phyloP scores from a whole-genome alignment of 2,797 vertebrate species.

The Enoplosus armatus region DNA sequence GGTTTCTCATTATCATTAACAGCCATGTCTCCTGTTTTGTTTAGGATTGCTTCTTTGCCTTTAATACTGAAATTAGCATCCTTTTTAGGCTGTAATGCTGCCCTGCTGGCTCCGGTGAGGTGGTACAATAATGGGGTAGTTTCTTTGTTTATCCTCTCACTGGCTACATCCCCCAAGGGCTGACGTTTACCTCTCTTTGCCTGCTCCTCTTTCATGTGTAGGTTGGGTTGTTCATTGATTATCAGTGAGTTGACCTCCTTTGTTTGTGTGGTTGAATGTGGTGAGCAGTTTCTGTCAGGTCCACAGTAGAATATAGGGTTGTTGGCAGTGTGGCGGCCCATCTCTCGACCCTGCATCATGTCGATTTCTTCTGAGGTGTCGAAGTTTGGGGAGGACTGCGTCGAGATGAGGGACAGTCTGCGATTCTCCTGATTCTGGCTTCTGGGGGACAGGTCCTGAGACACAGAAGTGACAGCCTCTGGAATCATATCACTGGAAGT shows the following conservation, averaged over 20 bases:
- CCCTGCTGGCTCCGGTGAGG: slow-evolving; percentile 87
- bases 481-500: slow-evolving; percentile 55
- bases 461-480: slow-evolving; percentile 41
- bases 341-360: slow-evolving; percentile 71
- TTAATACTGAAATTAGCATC: slow-evolving; percentile 57
- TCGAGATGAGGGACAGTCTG: slow-evolving; percentile 34
- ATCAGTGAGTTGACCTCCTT: slow-evolving; percentile 46
- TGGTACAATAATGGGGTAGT: slow-evolving; percentile 92
- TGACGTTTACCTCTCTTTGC: slow-evolving; percentile 68
- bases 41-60: slow-evolving; percentile 53
- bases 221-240: slow-evolving; percentile 53
- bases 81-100: slow-evolving; percentile 67
- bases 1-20: slow-evolving; percentile 40
- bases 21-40: slow-evolving; percentile 51
- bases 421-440: slow-evolving; percentile 68
- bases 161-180: slow-evolving; percentile 72
- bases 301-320: slow-evolving; percentile 83
- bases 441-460: slow-evolving; percentile 53
- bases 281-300: slow-evolving; percentile 71
- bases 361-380: slow-evolving; percentile 70
- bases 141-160: slow-evolving; percentile 90
- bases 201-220: slow-evolving; percentile 66
- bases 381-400: slow-evolving; percentile 60
- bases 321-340: slow-evolving; percentile 61
- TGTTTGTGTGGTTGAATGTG: slow-evolving; percentile 31